Conservation (phyloP, 2,797 vertebrate genomes). For the Falco naumanni region DNA sequence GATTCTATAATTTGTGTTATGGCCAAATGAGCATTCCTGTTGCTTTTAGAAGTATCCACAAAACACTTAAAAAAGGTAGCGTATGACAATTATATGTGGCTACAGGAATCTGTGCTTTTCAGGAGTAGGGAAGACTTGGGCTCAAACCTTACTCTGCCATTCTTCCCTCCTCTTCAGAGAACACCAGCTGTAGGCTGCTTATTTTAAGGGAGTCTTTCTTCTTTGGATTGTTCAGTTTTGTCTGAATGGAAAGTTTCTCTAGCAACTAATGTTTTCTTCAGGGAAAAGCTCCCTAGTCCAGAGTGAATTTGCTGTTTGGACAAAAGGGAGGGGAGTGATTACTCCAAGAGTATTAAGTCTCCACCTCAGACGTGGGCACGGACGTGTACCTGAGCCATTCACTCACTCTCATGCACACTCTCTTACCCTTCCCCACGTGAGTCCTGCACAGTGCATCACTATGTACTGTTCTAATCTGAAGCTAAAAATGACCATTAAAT, state of each 20-base stretch:
- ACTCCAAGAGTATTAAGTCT: not conserved
- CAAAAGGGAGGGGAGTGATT: not conserved
- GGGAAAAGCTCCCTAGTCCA: not conserved
- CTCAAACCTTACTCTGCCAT: not conserved
- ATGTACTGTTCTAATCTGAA: not conserved
- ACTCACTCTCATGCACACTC: rapidly evolving
- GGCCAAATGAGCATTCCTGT: not conserved
- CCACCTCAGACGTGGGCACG: not conserved
- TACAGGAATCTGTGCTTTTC: not conserved
- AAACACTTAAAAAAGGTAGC: not conserved
- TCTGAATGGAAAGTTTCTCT: not conserved
- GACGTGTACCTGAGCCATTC: not conserved
- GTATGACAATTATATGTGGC: not conserved
- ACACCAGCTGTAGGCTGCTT: not conserved
- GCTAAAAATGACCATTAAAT: not conserved
- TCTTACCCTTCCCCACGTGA: not conserved
- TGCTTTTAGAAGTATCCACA: not conserved
- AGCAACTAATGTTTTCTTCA: not conserved
- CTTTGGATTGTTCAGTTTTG: not conserved
- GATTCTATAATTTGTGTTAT: not conserved
- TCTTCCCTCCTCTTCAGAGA: not conserved
- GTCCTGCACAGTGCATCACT: not conserved
- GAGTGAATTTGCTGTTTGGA: not conserved
- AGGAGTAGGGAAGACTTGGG: not conserved
- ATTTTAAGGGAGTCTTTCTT: not conserved